These are phyloP conservation scores for Parotocinclus haroldoi DNA, from an alignment of 2,797 vertebrate species.

Conservation along the genomic window DNA sequence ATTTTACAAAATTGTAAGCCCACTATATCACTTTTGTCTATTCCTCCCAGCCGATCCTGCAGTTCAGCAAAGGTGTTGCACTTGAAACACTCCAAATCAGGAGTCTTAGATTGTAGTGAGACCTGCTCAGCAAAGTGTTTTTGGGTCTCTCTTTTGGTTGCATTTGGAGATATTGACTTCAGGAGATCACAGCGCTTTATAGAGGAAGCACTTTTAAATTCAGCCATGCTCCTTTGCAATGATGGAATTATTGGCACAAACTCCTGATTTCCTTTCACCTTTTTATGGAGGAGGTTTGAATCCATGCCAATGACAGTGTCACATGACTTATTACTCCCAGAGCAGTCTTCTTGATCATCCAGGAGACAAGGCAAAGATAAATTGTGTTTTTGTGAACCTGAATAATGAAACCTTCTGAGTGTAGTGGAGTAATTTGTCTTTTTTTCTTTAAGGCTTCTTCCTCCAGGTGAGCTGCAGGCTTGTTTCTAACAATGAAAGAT, in stretches of 20 bases:
- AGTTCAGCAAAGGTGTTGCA: conserved; percentile 98
- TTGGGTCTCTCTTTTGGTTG: conserved; percentile 56
- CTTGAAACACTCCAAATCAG: conserved; percentile 89
- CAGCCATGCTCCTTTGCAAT: conserved; percentile 78
- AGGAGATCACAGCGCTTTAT: conserved; percentile 58
- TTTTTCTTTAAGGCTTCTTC: conserved; percentile 90
- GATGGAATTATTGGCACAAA: conserved; percentile 95
- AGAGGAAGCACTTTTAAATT: conserved; percentile 29
- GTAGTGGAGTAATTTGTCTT: conserved; percentile 79
- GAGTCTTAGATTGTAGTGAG: conserved; percentile 51
- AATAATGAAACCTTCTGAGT: conserved; percentile 86
- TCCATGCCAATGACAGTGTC: conserved; percentile 94
- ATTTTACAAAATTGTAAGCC: conserved; percentile 71
- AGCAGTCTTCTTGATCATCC: conserved; percentile 85
- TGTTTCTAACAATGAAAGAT: conserved; percentile 68
- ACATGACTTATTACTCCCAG: conserved; percentile 93
- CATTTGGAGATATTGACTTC: conserved; percentile 65
- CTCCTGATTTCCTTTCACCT: conserved; percentile 79
- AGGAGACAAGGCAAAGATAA: conserved; percentile 77
- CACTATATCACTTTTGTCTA: conserved; percentile 82
- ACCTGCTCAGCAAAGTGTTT: conserved; percentile 47
- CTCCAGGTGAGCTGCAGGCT: conserved; percentile 88
- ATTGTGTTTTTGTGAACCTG: conserved; percentile 79
- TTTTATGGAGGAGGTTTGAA: conserved; percentile 78
- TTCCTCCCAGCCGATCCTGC: conserved; percentile 91